These are phyloP conservation scores for Zaprionus davidi DNA, from an alignment of 1,140 invertebrate species.

Conservation along the genomic window DNA sequence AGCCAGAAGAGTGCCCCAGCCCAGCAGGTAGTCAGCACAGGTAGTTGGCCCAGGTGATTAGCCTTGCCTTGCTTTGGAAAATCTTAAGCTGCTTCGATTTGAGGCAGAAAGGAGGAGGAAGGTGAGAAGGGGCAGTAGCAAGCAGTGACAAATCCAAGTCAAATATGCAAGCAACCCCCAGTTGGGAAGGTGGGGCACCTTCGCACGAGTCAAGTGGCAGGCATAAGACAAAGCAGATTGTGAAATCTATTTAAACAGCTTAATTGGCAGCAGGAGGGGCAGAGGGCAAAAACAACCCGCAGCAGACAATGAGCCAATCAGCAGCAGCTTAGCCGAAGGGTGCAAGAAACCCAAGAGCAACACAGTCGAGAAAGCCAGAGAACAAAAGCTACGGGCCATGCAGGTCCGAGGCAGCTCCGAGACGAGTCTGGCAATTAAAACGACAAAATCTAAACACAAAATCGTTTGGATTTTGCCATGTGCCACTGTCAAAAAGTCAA, in stretches of 20 bases:
- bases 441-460: conserved; percentile 81
- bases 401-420: conserved; percentile 9
- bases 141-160: conserved; percentile 78
- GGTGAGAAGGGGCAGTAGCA: neutral
- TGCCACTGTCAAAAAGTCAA: conserved; percentile 43
- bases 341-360: conserved; percentile 49
- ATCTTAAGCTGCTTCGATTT: conserved; percentile 78
- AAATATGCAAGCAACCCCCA: conserved; percentile 71
- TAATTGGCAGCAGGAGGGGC: conserved; percentile 64
- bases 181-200: neutral
- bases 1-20: conserved; percentile 63
- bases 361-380: conserved; percentile 38
- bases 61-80: conserved; percentile 52
- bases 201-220: conserved; percentile 54
- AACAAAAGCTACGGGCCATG: conserved; percentile 31
- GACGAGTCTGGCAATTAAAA: conserved; percentile 71
- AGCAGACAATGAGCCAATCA: conserved; percentile 60
- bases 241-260: conserved; percentile 79
- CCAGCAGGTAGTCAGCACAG: conserved; percentile 31
- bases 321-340: conserved; percentile 57
- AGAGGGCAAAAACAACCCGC: conserved; percentile 15
- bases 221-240: conserved; percentile 49
- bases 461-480: conserved; percentile 70
- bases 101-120: conserved; percentile 33
- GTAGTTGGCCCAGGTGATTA: conserved; percentile 58